Evolutionary conservation across 35 echinoderm and acorn worm genomes (phyloP).

Genomic region (Acanthaster planci): DNA sequence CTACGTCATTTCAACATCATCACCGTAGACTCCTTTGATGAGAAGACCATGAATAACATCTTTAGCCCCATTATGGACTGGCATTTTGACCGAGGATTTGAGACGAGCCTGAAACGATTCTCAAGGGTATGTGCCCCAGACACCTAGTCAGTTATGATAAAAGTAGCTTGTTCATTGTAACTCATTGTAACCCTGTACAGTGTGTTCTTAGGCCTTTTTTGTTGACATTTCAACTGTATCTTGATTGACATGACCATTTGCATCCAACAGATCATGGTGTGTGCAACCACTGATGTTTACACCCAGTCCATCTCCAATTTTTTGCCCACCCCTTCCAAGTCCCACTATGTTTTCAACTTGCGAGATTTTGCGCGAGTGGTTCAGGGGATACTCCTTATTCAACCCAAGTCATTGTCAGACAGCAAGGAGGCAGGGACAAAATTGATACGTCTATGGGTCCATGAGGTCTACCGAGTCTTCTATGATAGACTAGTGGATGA

Average conservation of each 20-base stretch:
- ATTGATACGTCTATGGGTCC: slow-evolving; percentile 93
- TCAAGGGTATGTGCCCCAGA: slow-evolving; percentile 61
- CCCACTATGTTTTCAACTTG: slow-evolving; percentile 87
- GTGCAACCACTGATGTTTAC: slow-evolving; percentile 93
- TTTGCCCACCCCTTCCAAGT: slow-evolving; percentile 94
- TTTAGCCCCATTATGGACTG: slow-evolving; percentile 96
- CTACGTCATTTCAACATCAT: slow-evolving; percentile 93
- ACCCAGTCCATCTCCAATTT: slow-evolving; percentile 88
- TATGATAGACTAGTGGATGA: slow-evolving; percentile 97
- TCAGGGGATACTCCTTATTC: slow-evolving; percentile 88
- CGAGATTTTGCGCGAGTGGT: slow-evolving; percentile 92
- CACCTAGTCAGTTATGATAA: background rate
- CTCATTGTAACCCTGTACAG: background rate
- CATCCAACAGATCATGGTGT: slow-evolving; percentile 80
- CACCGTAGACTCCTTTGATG: slow-evolving; percentile 89
- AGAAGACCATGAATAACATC: slow-evolving; percentile 98
- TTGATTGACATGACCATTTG: background rate
- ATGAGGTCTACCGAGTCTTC: slow-evolving; percentile 98
- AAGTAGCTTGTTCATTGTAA: background rate
- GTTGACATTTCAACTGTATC: background rate
- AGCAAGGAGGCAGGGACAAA: slow-evolving; percentile 78
- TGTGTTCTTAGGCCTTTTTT: background rate
- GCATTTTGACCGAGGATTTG: slow-evolving; percentile 93
- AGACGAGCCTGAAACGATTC: slow-evolving; percentile 72
- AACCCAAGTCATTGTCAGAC: slow-evolving; percentile 57